Evolutionary conservation across 2,888 invertebrate species (phyloP).

Genomic region (Escarpia spicata): DNA sequence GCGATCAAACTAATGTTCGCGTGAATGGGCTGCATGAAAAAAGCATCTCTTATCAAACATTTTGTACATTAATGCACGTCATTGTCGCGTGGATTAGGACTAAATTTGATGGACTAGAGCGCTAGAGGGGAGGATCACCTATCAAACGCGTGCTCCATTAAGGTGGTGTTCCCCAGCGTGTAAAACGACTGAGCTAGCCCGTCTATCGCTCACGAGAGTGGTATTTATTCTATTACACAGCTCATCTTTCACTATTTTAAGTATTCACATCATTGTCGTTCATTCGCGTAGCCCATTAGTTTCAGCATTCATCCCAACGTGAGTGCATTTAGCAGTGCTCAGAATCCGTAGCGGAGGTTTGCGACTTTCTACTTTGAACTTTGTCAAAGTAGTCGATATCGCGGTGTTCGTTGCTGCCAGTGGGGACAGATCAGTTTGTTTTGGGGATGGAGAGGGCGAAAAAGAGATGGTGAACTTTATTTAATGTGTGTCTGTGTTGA

Average conservation of each 20-base stretch:
- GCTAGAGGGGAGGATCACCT: neutral
- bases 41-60: neutral
- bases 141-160: neutral
- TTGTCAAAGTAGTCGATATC: neutral
- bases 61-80: conserved; percentile 11
- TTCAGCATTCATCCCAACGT: neutral
- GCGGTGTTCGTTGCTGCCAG: neutral
- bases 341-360: neutral
- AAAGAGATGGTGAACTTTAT: too few relatives aligned
- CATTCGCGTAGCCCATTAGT: neutral
- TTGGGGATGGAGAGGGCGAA: too few relatives aligned
- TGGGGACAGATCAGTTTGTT: neutral
- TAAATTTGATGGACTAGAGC: neutral
- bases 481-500: neutral
- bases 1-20: neutral
- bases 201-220: neutral
- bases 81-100: neutral
- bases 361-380: neutral
- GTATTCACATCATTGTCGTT: neutral
- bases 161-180: neutral
- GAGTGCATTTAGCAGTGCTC: neutral
- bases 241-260: conserved; percentile 16
- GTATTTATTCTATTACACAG: neutral
- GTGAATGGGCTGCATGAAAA: neutral
- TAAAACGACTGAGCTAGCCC: neutral